A percentile compares a stretch with the other conserved stretches of the same genome.
phyloP scores from a whole-genome alignment of 2,888 invertebrate species.

The Yponomeuta evonymella region DNA sequence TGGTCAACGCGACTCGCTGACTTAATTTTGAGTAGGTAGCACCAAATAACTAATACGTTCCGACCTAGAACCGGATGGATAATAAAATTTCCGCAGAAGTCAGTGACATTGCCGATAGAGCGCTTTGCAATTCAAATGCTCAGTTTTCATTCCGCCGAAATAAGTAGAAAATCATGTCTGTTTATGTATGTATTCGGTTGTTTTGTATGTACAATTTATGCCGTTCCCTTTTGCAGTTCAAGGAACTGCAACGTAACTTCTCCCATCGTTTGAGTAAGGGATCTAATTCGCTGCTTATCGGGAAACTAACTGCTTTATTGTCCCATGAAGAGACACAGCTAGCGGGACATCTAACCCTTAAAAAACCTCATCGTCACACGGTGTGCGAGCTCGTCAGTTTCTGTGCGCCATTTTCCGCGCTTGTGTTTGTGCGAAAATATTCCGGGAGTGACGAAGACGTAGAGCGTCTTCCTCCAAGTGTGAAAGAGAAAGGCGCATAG shows the following conservation, averaged over 20 bases:
- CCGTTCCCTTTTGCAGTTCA: background rate
- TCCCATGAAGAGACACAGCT: constrained; percentile 19
- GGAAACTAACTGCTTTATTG: constrained; percentile 8
- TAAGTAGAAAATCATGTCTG: background rate
- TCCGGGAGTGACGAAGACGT: constrained; percentile 63
- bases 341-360: constrained; percentile 34
- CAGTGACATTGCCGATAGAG: background rate
- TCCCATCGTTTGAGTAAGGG: background rate
- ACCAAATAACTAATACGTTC: background rate
- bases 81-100: background rate
- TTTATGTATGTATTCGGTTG: background rate
- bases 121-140: background rate
- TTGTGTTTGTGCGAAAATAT: constrained; percentile 61
- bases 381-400: constrained; percentile 43
- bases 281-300: constrained; percentile 1
- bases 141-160: background rate
- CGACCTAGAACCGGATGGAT: background rate
- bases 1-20: background rate
- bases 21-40: background rate
- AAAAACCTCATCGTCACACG: constrained; percentile 48
- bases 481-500: constrained; percentile 37
- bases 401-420: constrained; percentile 64
- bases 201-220: background rate
- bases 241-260: background rate
- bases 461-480: constrained; percentile 18